Evolutionary conservation across 2,888 invertebrate species (phyloP).

Genomic region (Acanthoscelides obtectus): DNA sequence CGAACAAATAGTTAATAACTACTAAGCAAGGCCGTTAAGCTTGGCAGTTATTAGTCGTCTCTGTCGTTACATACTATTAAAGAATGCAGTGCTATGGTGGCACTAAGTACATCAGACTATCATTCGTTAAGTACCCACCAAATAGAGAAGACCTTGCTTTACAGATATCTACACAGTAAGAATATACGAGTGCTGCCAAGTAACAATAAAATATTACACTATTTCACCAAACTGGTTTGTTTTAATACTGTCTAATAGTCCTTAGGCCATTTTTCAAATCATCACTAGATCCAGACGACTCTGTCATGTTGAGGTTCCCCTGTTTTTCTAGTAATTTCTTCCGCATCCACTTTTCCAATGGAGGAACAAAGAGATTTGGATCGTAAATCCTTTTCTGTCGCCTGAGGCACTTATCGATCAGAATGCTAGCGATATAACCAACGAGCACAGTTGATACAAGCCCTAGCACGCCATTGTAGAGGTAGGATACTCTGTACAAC

Average conservation of each 20-base stretch:
- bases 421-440: constrained; percentile 52
- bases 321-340: constrained; percentile 5
- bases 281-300: constrained; percentile 3
- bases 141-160: no score
- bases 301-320: constrained; percentile 9
- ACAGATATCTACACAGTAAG: no score
- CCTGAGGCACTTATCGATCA: constrained; percentile 39
- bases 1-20: no score
- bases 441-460: constrained; percentile 49
- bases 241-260: background rate
- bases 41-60: background rate
- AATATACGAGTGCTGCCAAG: no score
- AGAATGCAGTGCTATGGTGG: background rate
- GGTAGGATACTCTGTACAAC: constrained; percentile 67
- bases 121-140: background rate
- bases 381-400: constrained; percentile 36
- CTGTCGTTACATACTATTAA: background rate
- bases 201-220: no score
- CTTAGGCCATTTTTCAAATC: constrained; percentile 3
- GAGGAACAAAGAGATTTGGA: constrained; percentile 56
- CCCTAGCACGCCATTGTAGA: constrained; percentile 64
- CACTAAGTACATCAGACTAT: background rate
- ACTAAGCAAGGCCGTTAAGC: background rate
- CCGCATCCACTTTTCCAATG: constrained; percentile 46
- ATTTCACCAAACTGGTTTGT: no score